A percentile compares a stretch with the other conserved stretches of the same genome.
These are phyloP conservation scores for Illadopsis cleaveri DNA, from an alignment of 2,113 vertebrate species.

Conservation along the genomic window DNA sequence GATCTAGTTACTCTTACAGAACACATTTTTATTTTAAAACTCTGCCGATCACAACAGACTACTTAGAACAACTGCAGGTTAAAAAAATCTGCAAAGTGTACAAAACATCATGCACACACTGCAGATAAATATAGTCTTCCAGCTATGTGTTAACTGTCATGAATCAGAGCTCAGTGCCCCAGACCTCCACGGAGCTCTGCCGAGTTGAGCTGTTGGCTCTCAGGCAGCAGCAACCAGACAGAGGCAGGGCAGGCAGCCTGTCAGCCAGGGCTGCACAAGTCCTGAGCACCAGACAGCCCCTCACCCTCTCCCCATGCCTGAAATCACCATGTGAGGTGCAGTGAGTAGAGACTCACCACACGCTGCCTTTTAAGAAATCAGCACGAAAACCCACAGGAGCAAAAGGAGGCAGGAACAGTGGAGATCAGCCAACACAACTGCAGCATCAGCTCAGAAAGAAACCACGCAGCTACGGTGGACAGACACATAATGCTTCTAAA, in stretches of 20 bases:
- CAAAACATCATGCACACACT: not conserved
- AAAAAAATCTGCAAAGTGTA: not conserved
- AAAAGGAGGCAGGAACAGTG: not conserved
- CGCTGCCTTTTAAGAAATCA: not conserved
- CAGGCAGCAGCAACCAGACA: not conserved
- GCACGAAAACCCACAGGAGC: not conserved
- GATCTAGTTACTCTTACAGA: not conserved
- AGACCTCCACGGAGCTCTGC: rapidly evolving
- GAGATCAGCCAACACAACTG: not conserved
- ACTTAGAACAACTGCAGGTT: not conserved
- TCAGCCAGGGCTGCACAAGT: not conserved
- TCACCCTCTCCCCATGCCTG: not conserved
- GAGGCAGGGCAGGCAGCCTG: not conserved
- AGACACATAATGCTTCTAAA: not conserved
- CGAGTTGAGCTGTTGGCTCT: rapidly evolving
- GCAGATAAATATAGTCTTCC: not conserved
- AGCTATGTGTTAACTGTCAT: not conserved
- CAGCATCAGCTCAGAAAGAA: not conserved
- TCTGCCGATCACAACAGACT: not conserved
- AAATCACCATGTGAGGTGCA: not conserved
- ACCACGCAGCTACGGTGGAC: not conserved
- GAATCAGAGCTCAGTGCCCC: not conserved
- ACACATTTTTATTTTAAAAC: not conserved
- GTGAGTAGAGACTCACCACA: not conserved
- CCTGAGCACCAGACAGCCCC: not conserved